These are phyloP conservation scores for Gobius niger DNA, from an alignment of 2,113 vertebrate genomes.

Conservation along the genomic window DNA sequence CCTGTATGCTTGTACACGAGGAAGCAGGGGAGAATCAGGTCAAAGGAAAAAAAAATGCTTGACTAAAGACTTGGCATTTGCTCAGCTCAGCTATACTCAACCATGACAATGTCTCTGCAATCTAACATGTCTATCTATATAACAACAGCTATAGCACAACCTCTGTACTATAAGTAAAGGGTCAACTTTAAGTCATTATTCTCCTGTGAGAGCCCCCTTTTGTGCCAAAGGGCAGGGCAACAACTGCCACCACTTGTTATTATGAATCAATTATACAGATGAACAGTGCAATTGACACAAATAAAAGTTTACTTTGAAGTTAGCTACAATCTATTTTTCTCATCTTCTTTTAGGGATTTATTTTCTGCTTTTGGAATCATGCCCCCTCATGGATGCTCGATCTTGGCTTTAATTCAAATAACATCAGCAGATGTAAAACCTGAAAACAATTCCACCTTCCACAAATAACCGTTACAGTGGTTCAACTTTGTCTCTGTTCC, in stretches of 20 bases:
- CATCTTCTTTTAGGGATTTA: no score
- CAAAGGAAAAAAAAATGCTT: slow-evolving; percentile 44
- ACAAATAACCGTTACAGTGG: slow-evolving; percentile 6
- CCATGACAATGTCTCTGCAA: slow-evolving; percentile 33
- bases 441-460: slow-evolving; percentile 7
- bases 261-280: not conserved
- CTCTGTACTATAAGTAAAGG: not conserved
- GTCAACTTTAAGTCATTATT: not conserved
- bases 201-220: not conserved
- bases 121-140: slow-evolving; percentile 18
- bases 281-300: not conserved
- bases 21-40: slow-evolving; percentile 44
- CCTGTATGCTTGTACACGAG: slow-evolving; percentile 46
- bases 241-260: not conserved
- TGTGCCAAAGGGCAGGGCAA: not conserved
- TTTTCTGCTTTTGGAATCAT: no score
- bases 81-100: slow-evolving; percentile 17
- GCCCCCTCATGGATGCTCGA: no score
- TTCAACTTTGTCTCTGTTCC: slow-evolving; percentile 6
- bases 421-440: not conserved
- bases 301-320: no score
- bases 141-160: not conserved
- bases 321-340: no score
- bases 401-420: not conserved
- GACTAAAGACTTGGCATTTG: slow-evolving; percentile 41